A percentile compares a stretch with the other conserved stretches of the same genome.
phyloP scores from a whole-genome alignment of 1,140 invertebrate genomes.

The Drosophila varians region DNA sequence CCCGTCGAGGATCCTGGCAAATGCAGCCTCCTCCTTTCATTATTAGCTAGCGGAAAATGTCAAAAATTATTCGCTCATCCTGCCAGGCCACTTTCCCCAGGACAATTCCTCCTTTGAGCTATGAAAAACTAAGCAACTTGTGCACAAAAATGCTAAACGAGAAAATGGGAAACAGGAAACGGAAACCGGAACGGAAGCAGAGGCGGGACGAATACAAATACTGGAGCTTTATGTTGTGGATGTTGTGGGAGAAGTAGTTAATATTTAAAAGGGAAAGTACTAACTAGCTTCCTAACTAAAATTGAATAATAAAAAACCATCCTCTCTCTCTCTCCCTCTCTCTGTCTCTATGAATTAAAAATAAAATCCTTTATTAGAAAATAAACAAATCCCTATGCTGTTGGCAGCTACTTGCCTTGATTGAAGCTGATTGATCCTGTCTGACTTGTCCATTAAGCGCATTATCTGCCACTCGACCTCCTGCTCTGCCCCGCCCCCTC shows the following conservation, averaged over 20 bases:
- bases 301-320: too few relatives aligned
- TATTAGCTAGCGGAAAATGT: constrained; percentile 20
- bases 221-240: neutral
- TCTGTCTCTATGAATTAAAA: too few relatives aligned
- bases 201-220: neutral
- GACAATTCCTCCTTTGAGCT: neutral
- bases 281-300: too few relatives aligned
- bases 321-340: too few relatives aligned
- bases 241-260: neutral
- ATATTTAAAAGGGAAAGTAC: neutral
- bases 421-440: constrained; percentile 19
- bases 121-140: constrained; percentile 1
- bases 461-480: constrained; percentile 19
- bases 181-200: neutral
- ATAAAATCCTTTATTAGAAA: neutral
- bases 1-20: constrained; percentile 10
- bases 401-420: neutral
- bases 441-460: constrained; percentile 45
- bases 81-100: neutral
- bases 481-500: neutral
- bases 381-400: neutral
- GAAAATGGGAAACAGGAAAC: neutral
- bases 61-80: constrained; percentile 18
- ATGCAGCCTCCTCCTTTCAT: neutral
- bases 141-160: neutral